These are phyloP conservation scores for Megaceryle maxima DNA, from an alignment of 2,113 vertebrate genomes.

Conservation along the genomic window DNA sequence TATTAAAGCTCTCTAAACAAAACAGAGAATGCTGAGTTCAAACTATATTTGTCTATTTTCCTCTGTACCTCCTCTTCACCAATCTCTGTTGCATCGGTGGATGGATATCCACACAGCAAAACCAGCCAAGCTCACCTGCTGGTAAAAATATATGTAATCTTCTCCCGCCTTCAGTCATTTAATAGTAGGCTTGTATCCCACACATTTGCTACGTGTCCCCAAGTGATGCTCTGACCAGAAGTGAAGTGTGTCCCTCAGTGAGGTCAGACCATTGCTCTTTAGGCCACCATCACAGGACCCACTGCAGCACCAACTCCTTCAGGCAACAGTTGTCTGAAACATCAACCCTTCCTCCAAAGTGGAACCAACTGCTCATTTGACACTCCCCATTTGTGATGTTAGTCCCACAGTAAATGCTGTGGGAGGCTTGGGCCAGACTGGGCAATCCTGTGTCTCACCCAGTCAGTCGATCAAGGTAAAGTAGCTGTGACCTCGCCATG, in stretches of 20 bases:
- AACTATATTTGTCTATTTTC: neutral
- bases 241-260: rapidly evolving
- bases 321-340: neutral
- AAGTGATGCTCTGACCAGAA: neutral
- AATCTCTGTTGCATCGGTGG: neutral
- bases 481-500: neutral
- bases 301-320: neutral
- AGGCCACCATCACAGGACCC: neutral
- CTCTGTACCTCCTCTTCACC: neutral
- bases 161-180: neutral
- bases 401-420: rapidly evolving
- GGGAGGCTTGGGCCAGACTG: neutral
- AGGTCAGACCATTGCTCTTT: neutral
- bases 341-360: no score
- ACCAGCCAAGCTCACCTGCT: neutral
- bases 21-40: neutral
- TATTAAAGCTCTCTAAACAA: neutral
- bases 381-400: rapidly evolving
- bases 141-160: rapidly evolving
- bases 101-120: neutral
- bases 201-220: no score
- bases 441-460: neutral
- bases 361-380: rapidly evolving
- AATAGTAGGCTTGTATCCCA: neutral
- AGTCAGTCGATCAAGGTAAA: neutral